These are phyloP conservation scores for Istiophorus platypterus DNA, from an alignment of 2,113 vertebrate genomes.

Conservation along the genomic window DNA sequence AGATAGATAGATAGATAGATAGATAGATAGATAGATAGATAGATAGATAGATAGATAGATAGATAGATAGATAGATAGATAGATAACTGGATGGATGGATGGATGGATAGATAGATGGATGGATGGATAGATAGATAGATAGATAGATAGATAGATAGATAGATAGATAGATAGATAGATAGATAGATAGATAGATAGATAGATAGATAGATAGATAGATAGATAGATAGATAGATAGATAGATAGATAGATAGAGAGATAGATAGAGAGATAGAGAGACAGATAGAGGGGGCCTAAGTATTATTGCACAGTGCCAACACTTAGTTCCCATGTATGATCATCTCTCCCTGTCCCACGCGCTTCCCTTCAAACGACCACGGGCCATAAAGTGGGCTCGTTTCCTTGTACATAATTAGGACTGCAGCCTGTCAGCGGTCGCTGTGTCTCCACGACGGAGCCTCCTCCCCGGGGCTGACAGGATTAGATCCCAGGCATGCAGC, in stretches of 20 bases:
- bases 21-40: no score
- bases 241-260: slow-evolving; percentile 3
- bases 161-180: no score
- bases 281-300: not conserved
- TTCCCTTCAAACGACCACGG: slow-evolving; percentile 58
- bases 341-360: slow-evolving; percentile 40
- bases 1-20: slow-evolving; percentile 1
- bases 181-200: no score
- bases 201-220: no score
- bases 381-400: slow-evolving; percentile 69
- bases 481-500: slow-evolving; percentile 48
- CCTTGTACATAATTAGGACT: slow-evolving; percentile 76
- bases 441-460: slow-evolving; percentile 81
- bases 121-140: not conserved
- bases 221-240: slow-evolving; percentile 7
- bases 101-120: no score
- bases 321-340: slow-evolving; percentile 41
- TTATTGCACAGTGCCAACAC: slow-evolving; percentile 30
- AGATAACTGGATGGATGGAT: no score
- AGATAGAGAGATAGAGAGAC: not conserved
- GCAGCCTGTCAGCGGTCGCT: slow-evolving; percentile 80
- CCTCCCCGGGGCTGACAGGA: slow-evolving; percentile 54
- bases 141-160: no score
- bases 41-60: no score
- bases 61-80: no score